Evolutionary conservation across 92 coral and sea anemone species (phyloP), one percentile per base, ranked within the genome.

Genomic region (Phenganax subtilis): DNA sequence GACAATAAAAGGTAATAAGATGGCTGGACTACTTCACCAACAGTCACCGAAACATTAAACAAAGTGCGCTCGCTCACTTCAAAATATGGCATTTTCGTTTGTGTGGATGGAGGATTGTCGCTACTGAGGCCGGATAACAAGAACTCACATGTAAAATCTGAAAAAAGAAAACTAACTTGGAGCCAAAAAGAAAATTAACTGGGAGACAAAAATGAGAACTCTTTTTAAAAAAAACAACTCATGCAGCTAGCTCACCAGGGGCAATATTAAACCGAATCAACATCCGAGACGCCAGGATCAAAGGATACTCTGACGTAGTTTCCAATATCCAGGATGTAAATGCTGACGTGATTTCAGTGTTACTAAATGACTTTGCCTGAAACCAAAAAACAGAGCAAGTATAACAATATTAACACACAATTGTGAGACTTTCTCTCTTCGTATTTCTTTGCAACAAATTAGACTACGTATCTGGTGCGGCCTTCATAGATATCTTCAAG

Each of bases 31-130:
- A 80, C 88, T 9, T 84, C 88, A 51, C 92, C 99, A 44, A 90
- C 65, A 56, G 88, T 93, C 68, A 96, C 91, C 7, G 87, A 87
- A 25, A 89, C 89, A 25, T 81, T 80, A 51, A 82, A 62, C 44
- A 89, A 75, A 44, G 87, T 85, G 54, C 87, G 84, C 29, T 91
- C 83, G 9, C 88, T 88, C 8, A 92, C 68, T 66, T 64, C 71
- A 67, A 83, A 90, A 75, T 96, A 96, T 72, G 82, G 85, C n/a
- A 44, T 76, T 57, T 57, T 75, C 16, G 57, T 86, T 15, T 83
- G 70, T 63, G 77, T 7, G 29, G 94, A 71, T 89, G 89, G 53
- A 85, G 86, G 44, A 93, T 81, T 55, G 89, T 77, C 60, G 86
- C 72, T 8, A 85, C 80, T 72, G 90, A 85, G 63, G 86, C 90